phyloP scores from a whole-genome alignment of 2,888 invertebrate genomes.

The Andrena hattorfiana region DNA sequence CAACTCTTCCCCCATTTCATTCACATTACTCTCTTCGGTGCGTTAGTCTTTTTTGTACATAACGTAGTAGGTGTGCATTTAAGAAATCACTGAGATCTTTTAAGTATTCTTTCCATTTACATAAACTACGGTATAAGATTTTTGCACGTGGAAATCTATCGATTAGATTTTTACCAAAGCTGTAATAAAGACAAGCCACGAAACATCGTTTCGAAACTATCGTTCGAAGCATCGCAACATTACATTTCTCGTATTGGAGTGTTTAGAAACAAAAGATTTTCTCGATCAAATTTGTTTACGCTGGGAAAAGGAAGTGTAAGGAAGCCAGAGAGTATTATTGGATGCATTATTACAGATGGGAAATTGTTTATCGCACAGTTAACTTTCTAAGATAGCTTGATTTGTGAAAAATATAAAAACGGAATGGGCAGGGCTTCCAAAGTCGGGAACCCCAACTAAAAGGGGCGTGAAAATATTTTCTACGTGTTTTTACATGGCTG shows the following conservation, averaged over 20 bases:
- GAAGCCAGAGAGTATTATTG: conserved; percentile 41
- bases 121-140: conserved; percentile 35
- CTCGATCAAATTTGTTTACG: background rate
- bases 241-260: background rate
- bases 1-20: conserved; percentile 23
- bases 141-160: conserved; percentile 32
- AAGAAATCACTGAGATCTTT: conserved; percentile 34
- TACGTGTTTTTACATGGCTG: conserved; percentile 64
- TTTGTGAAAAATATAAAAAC: conserved; percentile 28
- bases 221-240: background rate
- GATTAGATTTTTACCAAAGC: conserved; percentile 45
- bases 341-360: conserved; percentile 3
- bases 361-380: conserved; percentile 54
- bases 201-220: background rate
- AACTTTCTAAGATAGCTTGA: conserved; percentile 33
- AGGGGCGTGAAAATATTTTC: conserved; percentile 62
- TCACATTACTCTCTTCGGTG: conserved; percentile 29
- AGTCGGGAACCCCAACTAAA: conserved; percentile 40
- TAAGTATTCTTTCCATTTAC: conserved; percentile 54
- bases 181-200: conserved; percentile 38
- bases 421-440: conserved; percentile 69
- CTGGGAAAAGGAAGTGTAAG: background rate
- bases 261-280: background rate
- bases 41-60: conserved; percentile 44
- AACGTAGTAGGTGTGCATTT: conserved; percentile 52